A percentile compares a stretch with the other conserved stretches of the same genome.
Conservation (phyloP, 23 tunicate species). For the Halocynthia roretzi region DNA sequence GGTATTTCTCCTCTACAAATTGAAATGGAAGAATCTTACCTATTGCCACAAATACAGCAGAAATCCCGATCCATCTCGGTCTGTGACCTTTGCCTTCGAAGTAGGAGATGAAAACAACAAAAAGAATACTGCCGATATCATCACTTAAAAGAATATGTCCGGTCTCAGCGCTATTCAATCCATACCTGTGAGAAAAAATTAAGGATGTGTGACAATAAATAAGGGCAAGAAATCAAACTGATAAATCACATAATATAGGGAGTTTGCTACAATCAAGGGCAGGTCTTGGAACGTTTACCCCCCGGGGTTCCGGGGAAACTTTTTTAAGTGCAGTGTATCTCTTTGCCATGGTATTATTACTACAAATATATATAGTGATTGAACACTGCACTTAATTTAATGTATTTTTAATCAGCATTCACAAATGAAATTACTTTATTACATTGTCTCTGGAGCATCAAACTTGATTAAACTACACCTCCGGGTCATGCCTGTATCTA, state of each 20-base stretch:
- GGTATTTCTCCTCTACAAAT: too few relatives aligned
- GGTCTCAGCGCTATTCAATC: constrained; percentile 74
- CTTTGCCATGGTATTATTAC: too few relatives aligned
- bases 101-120: constrained; percentile 90
- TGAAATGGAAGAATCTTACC: constrained; percentile 34
- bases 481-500: neutral
- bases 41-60: constrained; percentile 63
- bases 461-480: neutral
- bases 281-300: too few relatives aligned
- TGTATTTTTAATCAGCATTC: too few relatives aligned
- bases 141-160: constrained; percentile 74
- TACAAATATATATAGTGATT: too few relatives aligned
- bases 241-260: too few relatives aligned
- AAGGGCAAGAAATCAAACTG: neutral
- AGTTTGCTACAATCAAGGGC: neutral
- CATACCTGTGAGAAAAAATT: constrained; percentile 42
- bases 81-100: constrained; percentile 91
- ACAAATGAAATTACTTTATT: too few relatives aligned
- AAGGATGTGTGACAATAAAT: constrained; percentile 4
- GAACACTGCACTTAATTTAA: too few relatives aligned
- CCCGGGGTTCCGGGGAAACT: too few relatives aligned
- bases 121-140: constrained; percentile 84
- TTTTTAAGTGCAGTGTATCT: too few relatives aligned
- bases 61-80: constrained; percentile 83
- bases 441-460: too few relatives aligned